A percentile compares a stretch with the other conserved stretches of the same genome.
phyloP scores from a whole-genome alignment of 2,113 vertebrate species.

The Sus scrofa region T2T-Sscrofa CM000820.6:8510501-8511000 shows the following conservation, averaged over 20 bases:
- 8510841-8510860: neutral
- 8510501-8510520: neutral
- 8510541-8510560: neutral
- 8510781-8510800: neutral
- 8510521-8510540: neutral
- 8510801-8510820: neutral
- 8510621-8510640: conserved; percentile 38
- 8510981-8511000: neutral
- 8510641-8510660: conserved; percentile 32
- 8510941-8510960: conserved; percentile 14
- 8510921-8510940: neutral
- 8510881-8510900: conserved; percentile 8
- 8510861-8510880: conserved; percentile 5
- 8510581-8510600: neutral
- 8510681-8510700: neutral
- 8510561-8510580: conserved; percentile 53
- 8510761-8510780: conserved; percentile 11
- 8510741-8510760: conserved; percentile 15
- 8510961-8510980: neutral
- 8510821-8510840: neutral
- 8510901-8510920: conserved; percentile 30
- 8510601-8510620: neutral
- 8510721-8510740: conserved; percentile 12
- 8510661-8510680: conserved; percentile 12
- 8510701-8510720: neutral